Evolutionary conservation across 2,797 vertebrate species (phyloP).

Genomic region (Rhinoraja longicauda): DNA sequence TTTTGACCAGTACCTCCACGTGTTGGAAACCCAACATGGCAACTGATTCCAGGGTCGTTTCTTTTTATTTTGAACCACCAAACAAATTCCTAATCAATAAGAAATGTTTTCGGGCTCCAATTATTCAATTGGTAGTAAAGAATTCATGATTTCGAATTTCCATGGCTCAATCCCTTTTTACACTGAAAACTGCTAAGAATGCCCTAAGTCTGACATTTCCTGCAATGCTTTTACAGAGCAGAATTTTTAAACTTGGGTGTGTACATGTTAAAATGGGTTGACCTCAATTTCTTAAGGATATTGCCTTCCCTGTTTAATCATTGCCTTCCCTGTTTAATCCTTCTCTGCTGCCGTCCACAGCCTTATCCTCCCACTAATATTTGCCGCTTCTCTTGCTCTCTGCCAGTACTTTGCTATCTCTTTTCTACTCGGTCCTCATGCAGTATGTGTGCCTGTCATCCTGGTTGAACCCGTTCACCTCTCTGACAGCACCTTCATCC

Average conservation of each 20-base stretch:
- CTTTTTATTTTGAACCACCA: not conserved
- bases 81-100: not conserved
- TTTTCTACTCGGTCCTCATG: not conserved
- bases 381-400: not conserved
- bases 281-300: not conserved
- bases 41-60: not conserved
- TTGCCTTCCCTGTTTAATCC: not conserved
- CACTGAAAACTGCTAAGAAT: not conserved
- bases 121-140: not conserved
- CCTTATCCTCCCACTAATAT: not conserved
- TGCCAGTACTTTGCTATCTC: not conserved
- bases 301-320: not conserved
- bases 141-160: not conserved
- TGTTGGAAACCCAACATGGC: not conserved
- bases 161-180: not conserved
- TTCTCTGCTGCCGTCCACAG: not conserved
- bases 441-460: not conserved
- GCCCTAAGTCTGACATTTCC: not conserved
- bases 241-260: not conserved
- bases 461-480: not conserved
- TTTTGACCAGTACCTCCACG: not conserved
- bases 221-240: not conserved
- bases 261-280: not conserved
- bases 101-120: not conserved
- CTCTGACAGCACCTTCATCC: constrained; percentile 1